phyloP scores from a whole-genome alignment of 2,113 vertebrate species.

The Emydocephalus ijimae region DNA sequence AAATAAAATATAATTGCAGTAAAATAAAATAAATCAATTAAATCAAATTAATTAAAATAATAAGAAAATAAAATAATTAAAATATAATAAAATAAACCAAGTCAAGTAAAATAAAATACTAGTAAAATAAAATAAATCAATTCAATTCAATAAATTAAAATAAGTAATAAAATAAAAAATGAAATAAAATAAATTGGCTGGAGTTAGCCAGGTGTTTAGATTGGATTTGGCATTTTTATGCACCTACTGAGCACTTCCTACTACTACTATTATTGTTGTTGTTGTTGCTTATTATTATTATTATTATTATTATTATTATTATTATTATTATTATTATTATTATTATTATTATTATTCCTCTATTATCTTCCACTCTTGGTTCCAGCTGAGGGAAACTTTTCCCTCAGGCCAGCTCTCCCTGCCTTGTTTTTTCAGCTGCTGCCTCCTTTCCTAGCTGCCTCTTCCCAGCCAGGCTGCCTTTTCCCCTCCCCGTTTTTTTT shows the following conservation, averaged over 20 bases:
- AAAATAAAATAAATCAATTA: too few species aligned
- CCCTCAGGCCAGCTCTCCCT: neutral
- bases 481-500: neutral
- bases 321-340: too few species aligned
- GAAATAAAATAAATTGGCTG: neutral
- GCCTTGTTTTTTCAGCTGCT: neutral
- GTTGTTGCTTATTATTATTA: accelerated
- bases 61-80: too few species aligned
- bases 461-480: neutral
- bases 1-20: too few species aligned
- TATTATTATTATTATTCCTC: neutral
- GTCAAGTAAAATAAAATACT: too few species aligned
- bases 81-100: too few species aligned
- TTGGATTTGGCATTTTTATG: neutral
- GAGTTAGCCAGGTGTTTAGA: neutral
- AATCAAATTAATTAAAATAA: too few species aligned
- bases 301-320: neutral
- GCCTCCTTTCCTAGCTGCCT: neutral
- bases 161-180: too few species aligned
- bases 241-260: neutral
- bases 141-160: too few species aligned
- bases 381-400: neutral
- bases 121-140: too few species aligned
- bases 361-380: neutral
- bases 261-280: too few species aligned